Percentiles rank a stretch among this genome's conserved stretches.
Evolutionary conservation across 2,797 vertebrate species (phyloP).

Genomic region (Graptemys geographica): DNA sequence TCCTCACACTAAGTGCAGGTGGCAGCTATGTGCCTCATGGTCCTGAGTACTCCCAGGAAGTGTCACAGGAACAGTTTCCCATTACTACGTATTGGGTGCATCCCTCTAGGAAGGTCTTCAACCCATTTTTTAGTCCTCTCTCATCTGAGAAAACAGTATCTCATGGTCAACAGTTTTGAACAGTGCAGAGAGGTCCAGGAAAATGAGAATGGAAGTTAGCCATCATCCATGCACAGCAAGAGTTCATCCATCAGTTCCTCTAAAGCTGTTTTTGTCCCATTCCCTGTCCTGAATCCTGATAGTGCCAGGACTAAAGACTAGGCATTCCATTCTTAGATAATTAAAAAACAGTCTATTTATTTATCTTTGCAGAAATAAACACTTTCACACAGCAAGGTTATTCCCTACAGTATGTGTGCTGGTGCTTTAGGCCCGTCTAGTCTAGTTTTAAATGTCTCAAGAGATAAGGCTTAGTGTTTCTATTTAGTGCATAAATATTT

Average conservation of each 20-base stretch:
- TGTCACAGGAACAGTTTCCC: no score
- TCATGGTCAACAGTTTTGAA: not conserved
- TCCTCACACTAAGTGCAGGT: no score
- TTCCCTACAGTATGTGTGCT: not conserved
- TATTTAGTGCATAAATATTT: not conserved
- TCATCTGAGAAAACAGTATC: not conserved
- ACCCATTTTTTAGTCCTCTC: not conserved
- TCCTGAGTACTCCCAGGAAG: no score
- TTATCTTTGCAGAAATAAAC: not conserved
- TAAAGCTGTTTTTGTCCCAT: not conserved
- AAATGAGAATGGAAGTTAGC: not conserved
- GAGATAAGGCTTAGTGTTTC: not conserved
- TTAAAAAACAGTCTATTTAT: not conserved
- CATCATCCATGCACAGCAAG: not conserved
- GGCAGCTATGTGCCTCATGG: no score
- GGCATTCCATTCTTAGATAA: no score
- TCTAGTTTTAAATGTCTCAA: fast-evolving
- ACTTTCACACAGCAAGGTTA: not conserved
- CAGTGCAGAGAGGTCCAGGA: not conserved
- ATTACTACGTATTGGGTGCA: no score
- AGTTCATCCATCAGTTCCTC: not conserved
- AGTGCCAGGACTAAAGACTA: fast-evolving
- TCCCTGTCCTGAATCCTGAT: not conserved
- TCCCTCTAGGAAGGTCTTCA: not conserved
- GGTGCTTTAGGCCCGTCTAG: not conserved